phyloP scores from a whole-genome alignment of 2,113 vertebrate species.

The Lamprologus callipterus region DNA sequence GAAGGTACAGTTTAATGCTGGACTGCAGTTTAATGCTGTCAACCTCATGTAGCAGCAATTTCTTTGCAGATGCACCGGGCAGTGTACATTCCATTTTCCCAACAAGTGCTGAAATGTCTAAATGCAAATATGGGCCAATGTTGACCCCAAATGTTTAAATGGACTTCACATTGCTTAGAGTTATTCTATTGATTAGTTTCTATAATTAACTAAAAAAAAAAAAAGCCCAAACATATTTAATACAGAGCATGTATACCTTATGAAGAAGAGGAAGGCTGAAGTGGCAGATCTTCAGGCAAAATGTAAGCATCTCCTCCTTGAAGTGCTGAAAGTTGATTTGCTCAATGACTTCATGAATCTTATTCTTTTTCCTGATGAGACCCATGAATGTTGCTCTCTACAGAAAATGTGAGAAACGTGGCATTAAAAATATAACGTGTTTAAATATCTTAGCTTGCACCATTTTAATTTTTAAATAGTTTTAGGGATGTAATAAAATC shows the following conservation, averaged over 20 bases:
- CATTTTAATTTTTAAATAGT: background rate
- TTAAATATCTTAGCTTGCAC: background rate
- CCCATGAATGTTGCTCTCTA: conserved; percentile 73
- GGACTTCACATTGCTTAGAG: background rate
- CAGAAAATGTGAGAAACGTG: background rate
- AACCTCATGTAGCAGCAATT: background rate
- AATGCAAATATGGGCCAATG: background rate
- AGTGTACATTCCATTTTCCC: background rate
- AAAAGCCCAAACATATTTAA: rapidly evolving
- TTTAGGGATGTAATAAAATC: background rate
- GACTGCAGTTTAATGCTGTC: background rate
- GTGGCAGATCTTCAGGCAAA: conserved; percentile 67
- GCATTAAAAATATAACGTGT: background rate
- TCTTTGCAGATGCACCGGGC: background rate
- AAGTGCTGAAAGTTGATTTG: conserved; percentile 76
- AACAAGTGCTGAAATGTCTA: background rate
- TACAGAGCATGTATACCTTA: conserved; percentile 55
- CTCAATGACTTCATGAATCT: conserved; percentile 68
- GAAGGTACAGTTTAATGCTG: background rate
- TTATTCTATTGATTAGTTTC: background rate
- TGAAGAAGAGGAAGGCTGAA: conserved; percentile 72
- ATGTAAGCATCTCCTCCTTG: conserved; percentile 74
- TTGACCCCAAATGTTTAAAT: background rate
- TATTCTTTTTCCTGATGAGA: conserved; percentile 71
- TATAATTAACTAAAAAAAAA: background rate